phyloP scores from a whole-genome alignment of 2,888 invertebrate genomes.

The Luffia ferchaultella region DNA sequence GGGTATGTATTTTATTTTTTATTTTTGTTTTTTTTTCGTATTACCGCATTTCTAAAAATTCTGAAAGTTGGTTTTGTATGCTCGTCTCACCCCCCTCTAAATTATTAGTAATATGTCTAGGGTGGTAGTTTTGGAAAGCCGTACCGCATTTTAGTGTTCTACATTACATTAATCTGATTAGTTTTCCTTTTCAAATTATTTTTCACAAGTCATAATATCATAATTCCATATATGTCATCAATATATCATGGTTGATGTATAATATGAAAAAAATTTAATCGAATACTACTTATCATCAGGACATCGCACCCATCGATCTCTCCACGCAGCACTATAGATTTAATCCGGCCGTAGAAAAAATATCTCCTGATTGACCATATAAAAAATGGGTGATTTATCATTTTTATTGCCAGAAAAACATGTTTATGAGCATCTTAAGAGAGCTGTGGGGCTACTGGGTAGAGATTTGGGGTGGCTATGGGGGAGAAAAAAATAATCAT shows the following conservation, averaged over 20 bases:
- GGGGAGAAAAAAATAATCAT: not conserved
- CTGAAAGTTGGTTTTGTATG: too few species aligned
- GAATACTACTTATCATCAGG: not conserved
- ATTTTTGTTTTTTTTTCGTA: too few species aligned
- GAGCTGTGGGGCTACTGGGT: not conserved
- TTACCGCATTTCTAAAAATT: too few species aligned
- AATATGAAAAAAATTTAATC: not conserved
- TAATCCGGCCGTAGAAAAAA: constrained; percentile 8
- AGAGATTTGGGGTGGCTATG: not conserved
- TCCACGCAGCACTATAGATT: not conserved
- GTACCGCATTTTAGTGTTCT: too few species aligned
- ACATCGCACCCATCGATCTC: not conserved
- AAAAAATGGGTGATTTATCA: constrained; percentile 66
- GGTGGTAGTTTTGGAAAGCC: too few species aligned
- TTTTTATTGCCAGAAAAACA: constrained; percentile 67
- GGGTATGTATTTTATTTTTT: too few species aligned
- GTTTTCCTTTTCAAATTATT: too few species aligned
- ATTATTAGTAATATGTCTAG: too few species aligned
- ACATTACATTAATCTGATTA: too few species aligned
- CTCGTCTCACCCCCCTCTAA: too few species aligned
- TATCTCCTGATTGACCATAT: constrained; percentile 65
- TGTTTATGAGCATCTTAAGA: constrained; percentile 63
- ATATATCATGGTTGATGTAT: not conserved
- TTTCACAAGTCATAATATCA: too few species aligned
- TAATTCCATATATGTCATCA: not conserved